These are phyloP conservation scores for Propsilocerus akamusi DNA, from an alignment of 1,140 invertebrate genomes.

Conservation along the genomic window DNA sequence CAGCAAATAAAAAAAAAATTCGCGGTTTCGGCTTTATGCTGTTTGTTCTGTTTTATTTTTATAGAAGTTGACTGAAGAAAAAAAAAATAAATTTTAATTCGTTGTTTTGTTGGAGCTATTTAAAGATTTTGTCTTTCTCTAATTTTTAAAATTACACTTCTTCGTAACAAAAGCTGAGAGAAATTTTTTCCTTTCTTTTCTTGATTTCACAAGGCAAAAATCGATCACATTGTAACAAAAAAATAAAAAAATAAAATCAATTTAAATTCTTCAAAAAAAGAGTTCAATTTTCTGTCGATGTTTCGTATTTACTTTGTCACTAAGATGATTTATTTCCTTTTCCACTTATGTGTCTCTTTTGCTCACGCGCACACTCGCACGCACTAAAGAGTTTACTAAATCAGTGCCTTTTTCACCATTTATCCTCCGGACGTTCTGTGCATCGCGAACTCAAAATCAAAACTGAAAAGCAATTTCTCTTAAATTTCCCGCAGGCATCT, in stretches of 20 bases:
- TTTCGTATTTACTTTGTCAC: neutral
- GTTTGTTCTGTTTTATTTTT: constrained; percentile 2
- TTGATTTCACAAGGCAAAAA: neutral
- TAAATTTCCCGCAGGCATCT: no score
- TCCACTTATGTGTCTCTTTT: neutral
- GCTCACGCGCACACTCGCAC: neutral
- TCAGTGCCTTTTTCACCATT: neutral
- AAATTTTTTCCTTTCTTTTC: neutral
- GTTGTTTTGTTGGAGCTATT: constrained; percentile 1
- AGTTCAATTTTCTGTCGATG: neutral
- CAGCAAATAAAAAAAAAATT: neutral
- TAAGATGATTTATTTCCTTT: neutral
- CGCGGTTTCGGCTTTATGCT: neutral
- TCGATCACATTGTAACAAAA: neutral
- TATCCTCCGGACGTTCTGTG: neutral
- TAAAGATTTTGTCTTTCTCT: constrained; percentile 3
- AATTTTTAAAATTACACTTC: neutral
- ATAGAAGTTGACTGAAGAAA: neutral
- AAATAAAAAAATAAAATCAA: no score
- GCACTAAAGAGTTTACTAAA: neutral
- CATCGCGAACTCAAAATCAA: constrained; percentile 2
- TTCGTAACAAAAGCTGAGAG: neutral
- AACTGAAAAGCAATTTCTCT: neutral
- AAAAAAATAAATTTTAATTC: constrained; percentile 1
- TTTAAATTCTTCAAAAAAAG: no score